phyloP scores from a whole-genome alignment of 2,113 vertebrate genomes.

The Vulpes lagopus region DNA sequence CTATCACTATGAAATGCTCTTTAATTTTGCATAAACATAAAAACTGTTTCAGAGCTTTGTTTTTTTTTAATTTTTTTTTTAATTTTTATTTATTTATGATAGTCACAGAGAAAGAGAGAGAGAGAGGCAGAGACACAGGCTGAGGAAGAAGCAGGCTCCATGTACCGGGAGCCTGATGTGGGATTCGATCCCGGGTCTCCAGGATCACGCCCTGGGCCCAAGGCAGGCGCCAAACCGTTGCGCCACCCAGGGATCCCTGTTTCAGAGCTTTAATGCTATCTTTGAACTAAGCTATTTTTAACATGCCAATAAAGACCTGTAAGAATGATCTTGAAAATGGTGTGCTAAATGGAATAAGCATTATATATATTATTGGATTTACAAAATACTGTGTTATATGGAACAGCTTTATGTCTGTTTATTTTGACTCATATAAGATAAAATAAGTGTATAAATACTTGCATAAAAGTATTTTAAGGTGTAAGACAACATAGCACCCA shows the following conservation, averaged over 20 bases:
- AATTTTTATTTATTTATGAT: too few relatives aligned
- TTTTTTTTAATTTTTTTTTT: too few relatives aligned
- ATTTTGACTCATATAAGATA: background rate
- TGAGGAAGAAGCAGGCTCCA: too few relatives aligned
- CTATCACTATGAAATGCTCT: slow-evolving; percentile 18
- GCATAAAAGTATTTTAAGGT: background rate
- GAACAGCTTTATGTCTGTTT: background rate
- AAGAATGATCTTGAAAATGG: slow-evolving; percentile 38
- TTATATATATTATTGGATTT: background rate
- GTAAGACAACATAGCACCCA: background rate
- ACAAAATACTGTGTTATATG: background rate
- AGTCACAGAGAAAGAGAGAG: too few relatives aligned
- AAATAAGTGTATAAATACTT: background rate
- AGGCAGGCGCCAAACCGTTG: too few relatives aligned
- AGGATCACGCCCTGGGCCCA: too few relatives aligned
- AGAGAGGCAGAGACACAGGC: too few relatives aligned
- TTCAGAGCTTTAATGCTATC: slow-evolving; percentile 12
- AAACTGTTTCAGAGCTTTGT: slow-evolving; percentile 26
- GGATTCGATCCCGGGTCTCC: too few relatives aligned
- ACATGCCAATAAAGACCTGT: background rate
- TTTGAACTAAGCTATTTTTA: slow-evolving; percentile 11
- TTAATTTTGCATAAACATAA: slow-evolving; percentile 54
- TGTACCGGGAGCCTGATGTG: too few relatives aligned
- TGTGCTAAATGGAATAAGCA: background rate
- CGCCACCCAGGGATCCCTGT: too few relatives aligned